Conservation (phyloP, 2,797 vertebrate genomes). For the Peromyscus attwateri region DNA sequence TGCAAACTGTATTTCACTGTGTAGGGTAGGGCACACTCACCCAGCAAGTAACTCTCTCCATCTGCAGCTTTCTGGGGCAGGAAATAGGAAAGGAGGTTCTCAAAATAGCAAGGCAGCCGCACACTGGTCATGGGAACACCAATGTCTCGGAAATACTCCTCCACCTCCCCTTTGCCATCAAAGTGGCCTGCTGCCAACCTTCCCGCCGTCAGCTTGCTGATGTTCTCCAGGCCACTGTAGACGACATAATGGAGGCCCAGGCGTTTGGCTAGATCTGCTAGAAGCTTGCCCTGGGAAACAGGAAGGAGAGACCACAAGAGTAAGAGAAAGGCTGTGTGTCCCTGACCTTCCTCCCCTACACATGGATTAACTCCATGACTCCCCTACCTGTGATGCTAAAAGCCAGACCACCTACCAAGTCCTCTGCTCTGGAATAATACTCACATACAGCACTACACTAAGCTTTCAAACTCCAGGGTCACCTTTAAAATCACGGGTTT, state of each 20-base stretch:
- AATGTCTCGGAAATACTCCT: slow-evolving; percentile 83
- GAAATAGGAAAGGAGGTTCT: slow-evolving; percentile 87
- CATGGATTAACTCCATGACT: neutral
- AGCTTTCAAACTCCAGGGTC: neutral
- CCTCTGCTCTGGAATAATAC: neutral
- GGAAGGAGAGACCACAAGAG: neutral
- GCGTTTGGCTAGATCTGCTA: slow-evolving; percentile 84
- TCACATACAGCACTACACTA: neutral
- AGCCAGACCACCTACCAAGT: neutral
- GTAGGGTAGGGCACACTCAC: slow-evolving; percentile 75
- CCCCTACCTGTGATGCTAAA: neutral
- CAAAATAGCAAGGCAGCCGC: slow-evolving; percentile 83
- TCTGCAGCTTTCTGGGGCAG: slow-evolving; percentile 73
- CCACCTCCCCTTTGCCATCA: slow-evolving; percentile 86
- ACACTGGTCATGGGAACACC: slow-evolving; percentile 82
- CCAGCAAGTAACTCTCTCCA: slow-evolving; percentile 81
- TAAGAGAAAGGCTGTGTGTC: neutral
- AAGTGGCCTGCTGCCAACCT: slow-evolving; percentile 85
- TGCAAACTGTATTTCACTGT: neutral
- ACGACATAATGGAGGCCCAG: slow-evolving; percentile 82
- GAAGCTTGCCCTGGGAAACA: slow-evolving; percentile 81
- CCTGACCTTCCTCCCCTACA: fast-evolving
- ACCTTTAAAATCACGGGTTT: neutral
- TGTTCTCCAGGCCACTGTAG: slow-evolving; percentile 87
- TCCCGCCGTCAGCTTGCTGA: slow-evolving; percentile 83